Conservation (phyloP, 2,888 invertebrate genomes). For the Sphaerophoria rueppellii region DNA sequence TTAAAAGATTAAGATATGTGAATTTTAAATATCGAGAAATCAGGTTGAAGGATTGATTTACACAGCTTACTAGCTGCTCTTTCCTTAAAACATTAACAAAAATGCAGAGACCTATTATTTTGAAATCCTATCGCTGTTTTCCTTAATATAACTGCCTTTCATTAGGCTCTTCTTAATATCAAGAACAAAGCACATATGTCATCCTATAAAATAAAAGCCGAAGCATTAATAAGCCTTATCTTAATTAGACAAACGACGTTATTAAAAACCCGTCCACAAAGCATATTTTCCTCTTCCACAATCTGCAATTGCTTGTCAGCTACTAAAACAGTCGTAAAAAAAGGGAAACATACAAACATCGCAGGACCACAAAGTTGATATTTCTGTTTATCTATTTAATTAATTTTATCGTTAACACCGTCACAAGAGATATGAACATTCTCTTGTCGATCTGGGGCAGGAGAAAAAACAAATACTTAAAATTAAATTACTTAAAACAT, state of each 20-base stretch:
- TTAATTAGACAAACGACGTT: slow-evolving; percentile 22
- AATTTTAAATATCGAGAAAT: too few relatives aligned
- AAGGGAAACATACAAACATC: neutral
- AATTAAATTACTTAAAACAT: neutral
- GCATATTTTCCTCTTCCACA: neutral
- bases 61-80: too few relatives aligned
- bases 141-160: too few relatives aligned
- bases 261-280: neutral
- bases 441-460: neutral
- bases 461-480: slow-evolving; percentile 30
- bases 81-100: too few relatives aligned
- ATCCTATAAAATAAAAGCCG: too few relatives aligned
- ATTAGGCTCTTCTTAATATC: too few relatives aligned
- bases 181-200: too few relatives aligned
- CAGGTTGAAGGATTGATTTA: too few relatives aligned
- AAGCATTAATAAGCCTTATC: neutral
- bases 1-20: too few relatives aligned
- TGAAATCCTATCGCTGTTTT: too few relatives aligned
- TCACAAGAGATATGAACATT: slow-evolving; percentile 17
- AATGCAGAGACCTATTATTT: too few relatives aligned
- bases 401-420: slow-evolving; percentile 40
- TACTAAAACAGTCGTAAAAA: slow-evolving; percentile 7
- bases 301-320: slow-evolving; percentile 18
- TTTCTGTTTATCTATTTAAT: slow-evolving; percentile 42
- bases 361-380: neutral